Percentiles rank a stretch among this genome's conserved stretches.
These are phyloP conservation scores for Notospermus geniculatus DNA, from an alignment of 1,140 invertebrate species.

Conservation along the genomic window DNA sequence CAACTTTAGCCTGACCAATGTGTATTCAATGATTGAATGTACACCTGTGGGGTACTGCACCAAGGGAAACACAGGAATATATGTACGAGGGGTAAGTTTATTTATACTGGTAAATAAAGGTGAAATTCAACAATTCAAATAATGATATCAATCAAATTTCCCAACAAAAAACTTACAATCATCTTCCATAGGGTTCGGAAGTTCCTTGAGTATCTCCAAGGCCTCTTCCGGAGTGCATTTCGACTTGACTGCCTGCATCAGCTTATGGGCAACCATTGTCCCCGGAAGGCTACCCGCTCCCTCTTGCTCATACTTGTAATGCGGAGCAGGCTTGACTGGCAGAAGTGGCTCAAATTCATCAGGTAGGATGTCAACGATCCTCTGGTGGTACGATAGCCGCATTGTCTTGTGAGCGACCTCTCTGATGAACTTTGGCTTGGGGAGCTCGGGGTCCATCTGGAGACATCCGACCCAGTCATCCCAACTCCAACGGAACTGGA, in stretches of 20 bases:
- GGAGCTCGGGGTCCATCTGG: constrained; percentile 76
- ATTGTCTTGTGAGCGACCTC: constrained; percentile 90
- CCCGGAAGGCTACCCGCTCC: constrained; percentile 72
- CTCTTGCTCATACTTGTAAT: constrained; percentile 59
- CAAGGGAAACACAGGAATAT: no score
- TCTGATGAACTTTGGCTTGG: constrained; percentile 91
- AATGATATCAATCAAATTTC: no score
- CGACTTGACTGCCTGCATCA: constrained; percentile 80
- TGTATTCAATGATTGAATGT: no score
- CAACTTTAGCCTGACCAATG: no score
- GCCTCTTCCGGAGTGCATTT: constrained; percentile 90
- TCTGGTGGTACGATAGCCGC: constrained; percentile 90
- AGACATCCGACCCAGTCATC: constrained; percentile 58
- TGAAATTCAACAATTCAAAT: no score
- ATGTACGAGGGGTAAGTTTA: no score
- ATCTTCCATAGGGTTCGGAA: constrained; percentile 56
- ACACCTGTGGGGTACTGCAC: no score
- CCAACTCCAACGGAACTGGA: constrained; percentile 99
- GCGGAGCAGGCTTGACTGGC: constrained; percentile 64
- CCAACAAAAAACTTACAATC: constrained; percentile 12
- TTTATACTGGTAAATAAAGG: no score
- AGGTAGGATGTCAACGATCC: constrained; percentile 89
- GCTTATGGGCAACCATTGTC: constrained; percentile 76
- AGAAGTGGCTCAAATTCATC: constrained; percentile 80
- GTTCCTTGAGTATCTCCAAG: constrained; percentile 79